These are phyloP conservation scores for Ceratosolen fusciceps DNA, from an alignment of 1,140 invertebrate species.

Conservation along the genomic window DNA sequence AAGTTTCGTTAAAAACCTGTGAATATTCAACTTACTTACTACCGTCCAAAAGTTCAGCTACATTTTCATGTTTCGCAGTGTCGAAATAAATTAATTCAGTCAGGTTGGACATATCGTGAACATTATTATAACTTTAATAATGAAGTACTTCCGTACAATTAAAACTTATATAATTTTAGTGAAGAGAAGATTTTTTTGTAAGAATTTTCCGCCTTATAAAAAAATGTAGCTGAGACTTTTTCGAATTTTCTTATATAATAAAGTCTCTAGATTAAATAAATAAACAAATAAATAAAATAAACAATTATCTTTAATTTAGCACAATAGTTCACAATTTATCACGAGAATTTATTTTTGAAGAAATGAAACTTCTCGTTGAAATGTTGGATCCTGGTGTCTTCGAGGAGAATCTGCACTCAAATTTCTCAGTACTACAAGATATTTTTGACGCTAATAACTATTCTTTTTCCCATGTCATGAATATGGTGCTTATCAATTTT, in stretches of 20 bases:
- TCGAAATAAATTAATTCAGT: too few relatives aligned
- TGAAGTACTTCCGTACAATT: too few relatives aligned
- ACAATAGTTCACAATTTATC: slow-evolving; percentile 44
- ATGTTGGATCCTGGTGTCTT: slow-evolving; percentile 55
- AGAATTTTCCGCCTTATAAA: too few relatives aligned
- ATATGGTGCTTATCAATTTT: slow-evolving; percentile 49
- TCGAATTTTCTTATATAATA: too few relatives aligned
- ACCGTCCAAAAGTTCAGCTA: not conserved
- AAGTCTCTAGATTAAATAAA: too few relatives aligned
- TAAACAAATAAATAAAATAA: not conserved
- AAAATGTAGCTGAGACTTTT: too few relatives aligned
- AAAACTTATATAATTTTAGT: too few relatives aligned
- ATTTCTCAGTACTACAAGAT: slow-evolving; percentile 60
- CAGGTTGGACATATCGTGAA: too few relatives aligned
- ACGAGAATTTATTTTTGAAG: slow-evolving; percentile 52
- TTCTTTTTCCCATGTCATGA: slow-evolving; percentile 57
- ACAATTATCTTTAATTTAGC: slow-evolving; percentile 27
- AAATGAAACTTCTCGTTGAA: slow-evolving; percentile 55
- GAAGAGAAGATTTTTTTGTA: too few relatives aligned
- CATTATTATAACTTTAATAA: too few relatives aligned
- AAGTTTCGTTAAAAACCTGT: slow-evolving; percentile 69
- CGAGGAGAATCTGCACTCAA: slow-evolving; percentile 48
- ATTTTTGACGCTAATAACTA: slow-evolving; percentile 67
- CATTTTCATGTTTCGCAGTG: not conserved
- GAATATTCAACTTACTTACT: slow-evolving; percentile 52